Conservation (phyloP, 2,888 invertebrate species). For the Athalia circularis region DNA sequence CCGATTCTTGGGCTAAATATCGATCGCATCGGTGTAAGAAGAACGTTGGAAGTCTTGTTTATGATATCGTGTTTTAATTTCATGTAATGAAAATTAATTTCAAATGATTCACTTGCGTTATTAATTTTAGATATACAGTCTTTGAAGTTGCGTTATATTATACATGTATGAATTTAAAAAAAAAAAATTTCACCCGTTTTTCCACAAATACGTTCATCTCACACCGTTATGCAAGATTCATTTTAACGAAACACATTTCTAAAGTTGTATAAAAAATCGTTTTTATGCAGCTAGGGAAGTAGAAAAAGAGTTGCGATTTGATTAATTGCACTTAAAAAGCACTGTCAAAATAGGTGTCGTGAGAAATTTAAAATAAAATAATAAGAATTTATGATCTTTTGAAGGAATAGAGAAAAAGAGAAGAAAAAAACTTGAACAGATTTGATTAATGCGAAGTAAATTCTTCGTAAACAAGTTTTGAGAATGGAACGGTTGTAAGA, state of each 20-base stretch:
- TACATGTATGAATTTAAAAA: neutral
- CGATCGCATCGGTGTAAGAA: slow-evolving; percentile 24
- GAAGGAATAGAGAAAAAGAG: neutral
- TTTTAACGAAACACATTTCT: slow-evolving; percentile 31
- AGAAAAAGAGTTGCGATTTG: neutral
- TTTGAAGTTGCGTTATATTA: neutral
- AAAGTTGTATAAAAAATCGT: neutral
- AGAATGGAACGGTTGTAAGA: slow-evolving; percentile 38
- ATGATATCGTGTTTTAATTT: slow-evolving; percentile 7
- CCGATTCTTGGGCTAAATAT: slow-evolving; percentile 43
- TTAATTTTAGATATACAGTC: slow-evolving; percentile 13
- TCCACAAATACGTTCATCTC: slow-evolving; percentile 16
- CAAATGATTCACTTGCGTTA: slow-evolving; percentile 2
- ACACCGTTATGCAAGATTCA: slow-evolving; percentile 25
- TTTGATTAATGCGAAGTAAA: neutral
- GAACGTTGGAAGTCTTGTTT: neutral
- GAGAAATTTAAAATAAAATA: neutral
- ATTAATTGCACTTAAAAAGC: neutral
- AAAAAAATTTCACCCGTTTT: neutral
- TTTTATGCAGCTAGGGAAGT: slow-evolving; percentile 33
- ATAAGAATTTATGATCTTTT: neutral
- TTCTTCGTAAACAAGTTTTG: neutral
- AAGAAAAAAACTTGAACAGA: neutral
- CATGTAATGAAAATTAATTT: slow-evolving; percentile 1
- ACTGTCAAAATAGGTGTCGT: neutral